Evolutionary conservation across 2,888 invertebrate species (phyloP), one percentile per base, ranked within the genome.

Genomic region (Cantharis nigra): DNA sequence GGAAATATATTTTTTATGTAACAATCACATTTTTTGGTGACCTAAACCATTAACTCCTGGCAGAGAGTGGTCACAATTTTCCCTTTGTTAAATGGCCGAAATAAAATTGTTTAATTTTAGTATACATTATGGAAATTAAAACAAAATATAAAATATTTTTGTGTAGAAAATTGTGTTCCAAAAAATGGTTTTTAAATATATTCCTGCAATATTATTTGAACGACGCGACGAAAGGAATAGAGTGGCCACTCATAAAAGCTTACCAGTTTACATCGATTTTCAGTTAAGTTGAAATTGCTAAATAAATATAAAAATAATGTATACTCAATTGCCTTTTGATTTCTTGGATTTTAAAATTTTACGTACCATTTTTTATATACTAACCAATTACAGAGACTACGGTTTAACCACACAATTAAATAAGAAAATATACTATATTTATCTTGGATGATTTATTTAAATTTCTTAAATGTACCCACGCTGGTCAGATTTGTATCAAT

Each of bases 1-100:
- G 69, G 26, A 74, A 74, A 74, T 70, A 69, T 74, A 69, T 74
- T 74, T 23, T 67, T 67, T 67, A 23, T 67, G 23, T 26, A 67
- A 13, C 23, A 23, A 20, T 20, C 20, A 64, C 64, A 49, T 49
- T 49, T 49, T 49, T 49, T n/a, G 49, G 49, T n/a, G 49, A 49
- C 49, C 49, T 49, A 49, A 49, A 49, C 49, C 49, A 49, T 49
- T n/a, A 49, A 49, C 49, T 49, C 49, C 49, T 49, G 49, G 49
- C n/a, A n/a, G 49, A 49, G 49, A 49, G 49, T 49, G 49, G 49
- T 49, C n/a, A n/a, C 49, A 49, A 49, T 49, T 49, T 49, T 49
- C 49, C 49, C 2, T 49, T 49, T 49, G 49, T 49, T 49, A 49
- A 49, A 49, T 49, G 49, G 7, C 9, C 2, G 49, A 49, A 49